phyloP scores from a whole-genome alignment of 2,888 invertebrate species.

The Esperia sulphurella region DNA sequence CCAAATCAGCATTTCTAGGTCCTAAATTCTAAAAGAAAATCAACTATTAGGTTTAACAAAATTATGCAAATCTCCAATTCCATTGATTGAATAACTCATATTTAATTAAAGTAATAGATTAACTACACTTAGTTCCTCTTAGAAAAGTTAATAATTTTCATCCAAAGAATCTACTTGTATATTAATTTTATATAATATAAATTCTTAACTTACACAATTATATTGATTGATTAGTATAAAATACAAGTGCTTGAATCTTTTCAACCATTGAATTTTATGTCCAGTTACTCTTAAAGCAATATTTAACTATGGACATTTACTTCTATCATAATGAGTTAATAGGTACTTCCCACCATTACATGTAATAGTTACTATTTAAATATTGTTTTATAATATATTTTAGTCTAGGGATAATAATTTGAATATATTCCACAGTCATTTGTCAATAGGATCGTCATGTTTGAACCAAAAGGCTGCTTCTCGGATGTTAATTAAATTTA shows the following conservation, averaged over 20 bases:
- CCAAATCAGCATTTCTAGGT: constrained; percentile 67
- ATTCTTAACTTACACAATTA: constrained; percentile 58
- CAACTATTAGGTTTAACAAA: constrained; percentile 33
- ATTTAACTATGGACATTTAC: constrained; percentile 63
- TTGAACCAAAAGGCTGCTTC: constrained; percentile 77
- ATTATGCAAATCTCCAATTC: constrained; percentile 32
- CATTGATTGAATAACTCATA: constrained; percentile 11
- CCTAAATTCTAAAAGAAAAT: constrained; percentile 32
- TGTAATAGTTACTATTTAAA: constrained; percentile 67
- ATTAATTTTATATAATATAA: constrained; percentile 57
- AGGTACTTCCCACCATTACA: constrained; percentile 69
- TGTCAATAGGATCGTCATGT: constrained; percentile 58
- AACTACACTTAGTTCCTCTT: constrained; percentile 74
- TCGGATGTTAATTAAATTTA: constrained; percentile 71
- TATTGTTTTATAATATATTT: constrained; percentile 68
- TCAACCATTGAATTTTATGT: constrained; percentile 42
- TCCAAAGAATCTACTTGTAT: constrained; percentile 71
- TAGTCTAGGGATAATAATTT: constrained; percentile 62
- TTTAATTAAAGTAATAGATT: constrained; percentile 35
- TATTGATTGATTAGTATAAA: constrained; percentile 55
- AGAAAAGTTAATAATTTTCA: constrained; percentile 73
- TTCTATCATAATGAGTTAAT: constrained; percentile 52
- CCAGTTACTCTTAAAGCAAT: constrained; percentile 64
- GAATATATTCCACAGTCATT: constrained; percentile 78
- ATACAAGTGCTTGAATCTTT: constrained; percentile 39